A percentile compares a stretch with the other conserved stretches of the same genome.
phyloP scores from a whole-genome alignment of 2,113 vertebrate species.

The Capra hircus region DNA sequence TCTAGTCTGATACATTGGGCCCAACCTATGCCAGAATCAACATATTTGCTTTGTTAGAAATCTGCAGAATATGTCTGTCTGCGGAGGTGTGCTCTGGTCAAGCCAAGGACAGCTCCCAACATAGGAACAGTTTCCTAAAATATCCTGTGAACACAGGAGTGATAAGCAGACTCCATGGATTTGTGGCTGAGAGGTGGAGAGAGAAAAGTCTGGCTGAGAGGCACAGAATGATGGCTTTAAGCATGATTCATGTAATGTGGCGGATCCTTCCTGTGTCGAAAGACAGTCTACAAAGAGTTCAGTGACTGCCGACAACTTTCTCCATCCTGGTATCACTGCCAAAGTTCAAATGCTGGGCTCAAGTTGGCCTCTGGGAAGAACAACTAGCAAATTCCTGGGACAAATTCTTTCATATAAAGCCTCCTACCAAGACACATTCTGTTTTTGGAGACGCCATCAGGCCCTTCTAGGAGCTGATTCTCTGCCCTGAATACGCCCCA shows the following conservation, averaged over 20 bases:
- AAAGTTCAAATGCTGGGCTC: neutral
- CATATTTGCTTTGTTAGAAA: constrained; percentile 68
- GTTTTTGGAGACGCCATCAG: neutral
- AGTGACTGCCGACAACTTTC: neutral
- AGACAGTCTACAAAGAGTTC: constrained; percentile 10
- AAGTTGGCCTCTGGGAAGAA: neutral
- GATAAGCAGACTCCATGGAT: constrained; percentile 61
- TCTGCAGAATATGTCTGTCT: constrained; percentile 69
- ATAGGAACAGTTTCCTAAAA: constrained; percentile 64
- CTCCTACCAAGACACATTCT: neutral
- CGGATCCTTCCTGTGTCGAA: constrained; percentile 51
- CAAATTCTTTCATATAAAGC: neutral
- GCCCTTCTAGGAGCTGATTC: neutral
- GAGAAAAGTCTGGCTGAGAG: constrained; percentile 36
- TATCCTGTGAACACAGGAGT: constrained; percentile 10
- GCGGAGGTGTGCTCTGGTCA: constrained; percentile 59
- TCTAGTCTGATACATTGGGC: constrained; percentile 58
- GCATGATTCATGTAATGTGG: constrained; percentile 48
- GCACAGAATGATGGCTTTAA: neutral
- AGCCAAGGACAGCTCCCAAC: constrained; percentile 49
- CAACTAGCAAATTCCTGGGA: neutral
- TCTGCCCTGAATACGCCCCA: neutral
- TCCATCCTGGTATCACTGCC: neutral
- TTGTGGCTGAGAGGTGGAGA: constrained; percentile 30
- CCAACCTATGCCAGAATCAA: constrained; percentile 59